Conservation (phyloP, 2,113 vertebrate genomes). For the Danionella cerebrum region DNA sequence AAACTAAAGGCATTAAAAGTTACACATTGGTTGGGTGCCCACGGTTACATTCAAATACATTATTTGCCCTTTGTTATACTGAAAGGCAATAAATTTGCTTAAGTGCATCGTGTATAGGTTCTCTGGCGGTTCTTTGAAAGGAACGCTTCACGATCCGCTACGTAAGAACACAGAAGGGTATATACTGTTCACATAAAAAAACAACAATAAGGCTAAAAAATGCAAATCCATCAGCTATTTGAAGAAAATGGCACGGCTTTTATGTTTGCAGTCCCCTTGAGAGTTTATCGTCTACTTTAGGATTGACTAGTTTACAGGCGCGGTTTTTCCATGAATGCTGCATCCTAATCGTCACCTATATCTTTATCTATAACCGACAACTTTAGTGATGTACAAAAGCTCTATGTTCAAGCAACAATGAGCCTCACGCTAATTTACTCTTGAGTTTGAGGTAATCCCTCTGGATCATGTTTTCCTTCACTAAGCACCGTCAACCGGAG, state of each 20-base stretch:
- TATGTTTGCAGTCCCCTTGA: neutral
- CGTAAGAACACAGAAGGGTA: conserved; percentile 39
- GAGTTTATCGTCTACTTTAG: no score
- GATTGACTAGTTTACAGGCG: no score
- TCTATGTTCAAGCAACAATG: no score
- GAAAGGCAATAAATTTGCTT: conserved; percentile 62
- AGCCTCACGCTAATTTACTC: no score
- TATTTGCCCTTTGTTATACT: conserved; percentile 56
- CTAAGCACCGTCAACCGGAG: neutral
- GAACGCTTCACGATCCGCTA: conserved; percentile 42
- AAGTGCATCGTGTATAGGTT: conserved; percentile 66
- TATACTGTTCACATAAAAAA: conserved; percentile 22
- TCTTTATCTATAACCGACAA: no score
- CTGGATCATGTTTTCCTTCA: neutral
- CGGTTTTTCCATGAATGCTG: no score
- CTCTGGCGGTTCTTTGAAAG: conserved; percentile 61
- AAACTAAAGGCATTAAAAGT: conserved; percentile 52
- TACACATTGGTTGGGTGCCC: conserved; percentile 55
- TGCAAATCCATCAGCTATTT: conserved; percentile 16
- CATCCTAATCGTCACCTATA: no score
- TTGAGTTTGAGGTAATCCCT: no score
- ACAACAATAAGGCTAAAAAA: conserved; percentile 8
- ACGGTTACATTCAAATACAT: conserved; percentile 68
- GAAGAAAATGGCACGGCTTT: conserved; percentile 7
- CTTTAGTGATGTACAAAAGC: no score